Base-by-base conservation (phyloP, 2,797 vertebrate genomes). In the Gymnocypris eckloni region DNA sequence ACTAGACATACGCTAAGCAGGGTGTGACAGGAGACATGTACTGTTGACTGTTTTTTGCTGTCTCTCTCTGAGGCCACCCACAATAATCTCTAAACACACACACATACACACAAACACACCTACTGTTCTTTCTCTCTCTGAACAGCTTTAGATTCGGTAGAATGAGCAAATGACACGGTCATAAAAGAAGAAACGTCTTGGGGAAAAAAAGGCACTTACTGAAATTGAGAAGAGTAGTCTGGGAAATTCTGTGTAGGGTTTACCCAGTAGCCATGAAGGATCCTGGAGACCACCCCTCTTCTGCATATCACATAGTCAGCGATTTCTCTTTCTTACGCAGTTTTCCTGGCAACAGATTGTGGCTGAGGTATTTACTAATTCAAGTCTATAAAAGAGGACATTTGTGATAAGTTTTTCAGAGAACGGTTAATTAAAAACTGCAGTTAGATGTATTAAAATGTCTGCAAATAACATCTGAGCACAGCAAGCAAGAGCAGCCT, bases 1-100 rank as follows among this genome's bases (percentile, higher is more conserved):
- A 93, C 93, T 92, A 94, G 94, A 95, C 91, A 77, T 87, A 90
- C 88, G 86, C 91, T 92, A 87, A 92, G 91, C 91, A 92, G 94
- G 94, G 94, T 92, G 94, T 93, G 93, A 94, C 93, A 9, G 0
- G 54, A 93, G 91, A 91, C 89, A 81, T 92, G 92, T 93, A 93
- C 92, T 90, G 92, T 94, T 88, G 90, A 90, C 91, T 94, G 88
- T 93, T 91, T 93, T 86, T 87, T 70, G 41, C 84, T 86, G 79
- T 86, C 78, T 87, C 88, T 87, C 81, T 91, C 90, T 89, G 88
- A 85, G 91, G 93, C 92, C 92, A 93, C 93, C 93, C 94, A 94
- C 93, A 92, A 88, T 88, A 93, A 92, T 90, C 88, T 89, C 92
- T 92, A 83, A 41, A 59, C 56, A 54, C 16, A 88, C 84, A 88